Percentiles rank a stretch among this genome's conserved stretches.
phyloP scores from a whole-genome alignment of 1,140 invertebrate genomes.

The Coptotermes formosanus region DNA sequence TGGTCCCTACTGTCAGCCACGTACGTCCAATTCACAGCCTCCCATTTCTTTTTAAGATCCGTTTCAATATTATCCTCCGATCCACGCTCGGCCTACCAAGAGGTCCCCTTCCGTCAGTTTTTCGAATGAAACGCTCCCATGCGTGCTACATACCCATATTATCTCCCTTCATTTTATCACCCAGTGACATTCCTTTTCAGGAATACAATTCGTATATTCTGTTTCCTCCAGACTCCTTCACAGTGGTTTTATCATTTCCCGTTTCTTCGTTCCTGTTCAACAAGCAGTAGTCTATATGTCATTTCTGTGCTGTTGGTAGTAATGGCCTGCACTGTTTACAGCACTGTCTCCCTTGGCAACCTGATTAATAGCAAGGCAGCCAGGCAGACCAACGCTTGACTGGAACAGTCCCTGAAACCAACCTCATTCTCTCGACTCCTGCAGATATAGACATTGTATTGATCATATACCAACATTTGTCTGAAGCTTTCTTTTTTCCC shows the following conservation, averaged over 20 bases:
- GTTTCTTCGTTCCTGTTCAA: not conserved
- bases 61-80: too few species aligned
- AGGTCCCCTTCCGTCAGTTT: too few species aligned
- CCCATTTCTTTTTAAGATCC: too few species aligned
- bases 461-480: not conserved
- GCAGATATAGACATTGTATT: not conserved
- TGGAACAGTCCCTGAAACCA: not conserved
- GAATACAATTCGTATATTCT: too few species aligned
- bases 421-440: not conserved
- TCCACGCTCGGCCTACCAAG: too few species aligned
- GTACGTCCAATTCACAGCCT: too few species aligned
- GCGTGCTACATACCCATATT: too few species aligned
- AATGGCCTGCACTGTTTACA: not conserved
- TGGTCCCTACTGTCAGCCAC: too few species aligned
- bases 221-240: too few species aligned
- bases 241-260: not conserved
- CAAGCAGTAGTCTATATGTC: not conserved
- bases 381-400: not conserved
- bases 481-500: not conserved
- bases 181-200: too few species aligned
- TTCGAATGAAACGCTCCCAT: too few species aligned
- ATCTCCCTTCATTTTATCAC: too few species aligned
- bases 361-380: conserved; percentile 1
- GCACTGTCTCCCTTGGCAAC: not conserved
- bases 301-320: not conserved